These are phyloP conservation scores for Cerastis rubricosa DNA, from an alignment of 2,888 invertebrate genomes.

Conservation along the genomic window DNA sequence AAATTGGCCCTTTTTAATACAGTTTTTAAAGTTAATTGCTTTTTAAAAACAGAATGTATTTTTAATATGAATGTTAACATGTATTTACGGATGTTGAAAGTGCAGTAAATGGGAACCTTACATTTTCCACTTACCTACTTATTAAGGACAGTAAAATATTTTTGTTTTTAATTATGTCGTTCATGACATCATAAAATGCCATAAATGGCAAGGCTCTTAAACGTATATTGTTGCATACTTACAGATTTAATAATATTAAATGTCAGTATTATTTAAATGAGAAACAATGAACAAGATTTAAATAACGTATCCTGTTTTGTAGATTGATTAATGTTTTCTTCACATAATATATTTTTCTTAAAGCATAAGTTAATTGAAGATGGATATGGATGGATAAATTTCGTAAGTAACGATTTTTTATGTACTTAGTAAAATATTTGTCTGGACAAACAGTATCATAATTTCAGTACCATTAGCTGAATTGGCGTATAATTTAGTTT, in stretches of 20 bases:
- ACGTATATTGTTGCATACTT: conserved; percentile 15
- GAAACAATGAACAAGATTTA: conserved; percentile 25
- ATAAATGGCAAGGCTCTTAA: conserved; percentile 41
- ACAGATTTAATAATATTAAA: conserved; percentile 44
- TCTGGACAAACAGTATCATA: conserved; percentile 10
- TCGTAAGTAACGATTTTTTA: background rate
- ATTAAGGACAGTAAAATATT: conserved; percentile 54
- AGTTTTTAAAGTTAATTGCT: conserved; percentile 24
- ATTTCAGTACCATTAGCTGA: conserved; percentile 18
- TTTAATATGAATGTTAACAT: conserved; percentile 41
- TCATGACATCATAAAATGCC: conserved; percentile 42
- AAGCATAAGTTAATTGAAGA: background rate
- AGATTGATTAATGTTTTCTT: background rate
- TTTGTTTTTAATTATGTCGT: conserved; percentile 56
- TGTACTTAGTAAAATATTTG: background rate
- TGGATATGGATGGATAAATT: no score
- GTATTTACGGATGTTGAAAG: conserved; percentile 53
- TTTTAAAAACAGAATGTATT: conserved; percentile 29
- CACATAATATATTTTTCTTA: background rate
- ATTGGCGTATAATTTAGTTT: conserved; percentile 15
- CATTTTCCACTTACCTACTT: conserved; percentile 45
- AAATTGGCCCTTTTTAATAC: conserved; percentile 15
- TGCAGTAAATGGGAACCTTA: conserved; percentile 35
- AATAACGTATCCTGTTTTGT: conserved; percentile 12
- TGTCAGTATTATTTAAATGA: conserved; percentile 32